Conservation (phyloP, 2,797 vertebrate species). For the Phataginus tricuspis region DNA sequence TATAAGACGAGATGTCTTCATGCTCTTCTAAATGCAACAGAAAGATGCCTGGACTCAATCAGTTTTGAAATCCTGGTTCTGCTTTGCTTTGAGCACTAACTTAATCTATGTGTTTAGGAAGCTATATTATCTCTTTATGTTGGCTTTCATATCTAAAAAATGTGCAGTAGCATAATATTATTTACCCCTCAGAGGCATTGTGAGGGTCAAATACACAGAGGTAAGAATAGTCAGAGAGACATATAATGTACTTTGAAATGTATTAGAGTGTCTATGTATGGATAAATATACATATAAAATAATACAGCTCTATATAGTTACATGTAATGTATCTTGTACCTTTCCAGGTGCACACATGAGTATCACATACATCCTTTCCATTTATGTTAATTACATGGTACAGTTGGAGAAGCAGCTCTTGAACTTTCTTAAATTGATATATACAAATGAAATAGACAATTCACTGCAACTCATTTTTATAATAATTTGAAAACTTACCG, state of each 20-base stretch:
- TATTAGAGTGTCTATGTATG: neutral
- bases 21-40: neutral
- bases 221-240: neutral
- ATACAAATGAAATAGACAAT: neutral
- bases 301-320: neutral
- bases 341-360: neutral
- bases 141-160: neutral
- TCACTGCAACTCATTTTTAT: neutral
- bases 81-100: neutral
- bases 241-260: neutral
- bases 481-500: neutral
- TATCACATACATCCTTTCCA: neutral
- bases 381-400: neutral
- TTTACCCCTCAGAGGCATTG: neutral
- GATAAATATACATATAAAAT: neutral
- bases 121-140: neutral
- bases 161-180: neutral
- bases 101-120: neutral
- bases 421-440: neutral
- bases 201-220: neutral
- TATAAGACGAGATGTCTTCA: neutral
- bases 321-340: neutral
- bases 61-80: conserved; percentile 16
- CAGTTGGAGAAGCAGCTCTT: neutral
- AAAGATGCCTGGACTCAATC: neutral